A percentile compares a stretch with the other conserved stretches of the same genome.
Conservation (phyloP, 2,113 vertebrate genomes). For the Cettia cetti region DNA sequence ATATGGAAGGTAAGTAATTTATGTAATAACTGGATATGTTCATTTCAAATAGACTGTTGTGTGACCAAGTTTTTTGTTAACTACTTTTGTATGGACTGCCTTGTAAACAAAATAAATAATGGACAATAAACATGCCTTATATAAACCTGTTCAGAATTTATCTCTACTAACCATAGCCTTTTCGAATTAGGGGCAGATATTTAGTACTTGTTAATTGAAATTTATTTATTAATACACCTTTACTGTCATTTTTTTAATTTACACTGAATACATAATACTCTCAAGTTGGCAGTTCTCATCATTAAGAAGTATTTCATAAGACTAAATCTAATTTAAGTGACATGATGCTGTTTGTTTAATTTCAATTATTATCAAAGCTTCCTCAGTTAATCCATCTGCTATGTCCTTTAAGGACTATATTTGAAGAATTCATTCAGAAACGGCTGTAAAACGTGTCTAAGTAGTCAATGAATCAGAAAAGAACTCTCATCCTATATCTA, state of each 20-base stretch:
- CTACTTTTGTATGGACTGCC: background rate
- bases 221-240: background rate
- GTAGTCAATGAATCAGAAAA: background rate
- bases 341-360: background rate
- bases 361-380: conserved; percentile 9
- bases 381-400: background rate
- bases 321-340: background rate
- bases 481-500: background rate
- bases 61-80: background rate
- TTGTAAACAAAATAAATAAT: background rate
- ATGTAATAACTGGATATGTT: background rate
- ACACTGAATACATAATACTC: background rate
- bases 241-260: background rate
- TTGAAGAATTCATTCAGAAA: conserved; percentile 2
- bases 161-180: background rate
- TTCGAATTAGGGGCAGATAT: background rate
- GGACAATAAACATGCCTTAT: background rate
- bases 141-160: background rate
- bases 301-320: background rate
- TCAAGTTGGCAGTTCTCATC: background rate
- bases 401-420: background rate
- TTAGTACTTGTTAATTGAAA: conserved; percentile 9
- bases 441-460: background rate
- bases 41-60: background rate
- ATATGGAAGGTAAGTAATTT: background rate